Evolutionary conservation across 2,888 invertebrate genomes (phyloP).

Genomic region (Cybosia mesomella): DNA sequence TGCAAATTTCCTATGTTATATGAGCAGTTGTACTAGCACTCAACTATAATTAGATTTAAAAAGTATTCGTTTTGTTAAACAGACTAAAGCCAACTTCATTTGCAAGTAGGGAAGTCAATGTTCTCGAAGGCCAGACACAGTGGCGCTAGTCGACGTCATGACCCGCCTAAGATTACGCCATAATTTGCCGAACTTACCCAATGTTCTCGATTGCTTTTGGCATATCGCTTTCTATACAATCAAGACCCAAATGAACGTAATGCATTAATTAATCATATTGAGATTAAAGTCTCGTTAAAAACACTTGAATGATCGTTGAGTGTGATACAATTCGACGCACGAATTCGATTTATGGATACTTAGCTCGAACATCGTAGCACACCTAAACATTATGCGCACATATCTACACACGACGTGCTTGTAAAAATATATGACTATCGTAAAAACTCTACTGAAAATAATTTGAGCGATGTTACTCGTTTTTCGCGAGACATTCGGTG

Average conservation of each 20-base stretch:
- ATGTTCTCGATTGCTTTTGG: conserved; percentile 67
- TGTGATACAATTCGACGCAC: conserved; percentile 75
- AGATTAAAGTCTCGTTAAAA: conserved; percentile 20
- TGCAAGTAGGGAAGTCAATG: conserved; percentile 71
- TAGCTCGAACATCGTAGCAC: conserved; percentile 72
- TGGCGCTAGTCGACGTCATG: conserved; percentile 69
- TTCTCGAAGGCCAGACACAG: conserved; percentile 72
- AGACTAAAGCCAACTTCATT: conserved; percentile 50
- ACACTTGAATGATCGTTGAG: conserved; percentile 28
- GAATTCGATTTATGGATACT: conserved; percentile 83
- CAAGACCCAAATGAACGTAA: conserved; percentile 7
- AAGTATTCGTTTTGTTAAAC: conserved; percentile 8
- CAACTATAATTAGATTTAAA: neutral
- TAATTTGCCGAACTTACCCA: conserved; percentile 72
- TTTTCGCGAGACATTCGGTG: conserved; percentile 82
- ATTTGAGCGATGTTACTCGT: conserved; percentile 84
- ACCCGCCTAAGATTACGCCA: conserved; percentile 69
- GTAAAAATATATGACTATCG: conserved; percentile 86
- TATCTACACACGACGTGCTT: conserved; percentile 83
- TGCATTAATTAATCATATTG: conserved; percentile 14
- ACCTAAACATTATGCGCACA: conserved; percentile 82
- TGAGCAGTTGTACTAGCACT: neutral
- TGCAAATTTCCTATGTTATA: neutral
- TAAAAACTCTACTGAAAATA: conserved; percentile 85
- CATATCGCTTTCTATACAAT: conserved; percentile 5